A percentile compares a stretch with the other conserved stretches of the same genome.
Conservation (phyloP, 2,113 vertebrate species). For the Pundamilia nyererei region DNA sequence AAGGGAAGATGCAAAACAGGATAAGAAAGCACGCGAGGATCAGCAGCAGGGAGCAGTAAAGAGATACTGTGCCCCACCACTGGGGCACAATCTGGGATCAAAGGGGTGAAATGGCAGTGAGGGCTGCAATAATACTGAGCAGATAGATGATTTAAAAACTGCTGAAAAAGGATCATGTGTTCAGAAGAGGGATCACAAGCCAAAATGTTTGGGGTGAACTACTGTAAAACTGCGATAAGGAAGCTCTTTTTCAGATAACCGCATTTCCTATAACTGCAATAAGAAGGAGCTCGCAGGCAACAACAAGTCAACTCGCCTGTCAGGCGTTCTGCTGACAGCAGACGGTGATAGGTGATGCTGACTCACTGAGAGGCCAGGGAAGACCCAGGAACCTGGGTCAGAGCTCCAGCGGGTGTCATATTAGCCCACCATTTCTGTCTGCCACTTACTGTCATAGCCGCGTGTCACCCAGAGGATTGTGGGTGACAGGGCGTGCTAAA, state of each 20-base stretch:
- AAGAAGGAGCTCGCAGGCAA: background rate
- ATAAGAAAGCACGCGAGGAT: background rate
- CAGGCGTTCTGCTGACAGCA: constrained; percentile 25
- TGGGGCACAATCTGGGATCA: background rate
- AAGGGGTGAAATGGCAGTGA: background rate
- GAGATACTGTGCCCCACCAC: background rate
- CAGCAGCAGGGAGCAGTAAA: background rate
- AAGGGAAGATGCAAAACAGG: background rate
- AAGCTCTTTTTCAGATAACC: background rate
- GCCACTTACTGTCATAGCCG: constrained; percentile 49
- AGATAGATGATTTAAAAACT: background rate
- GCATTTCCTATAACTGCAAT: background rate
- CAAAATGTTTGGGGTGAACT: background rate
- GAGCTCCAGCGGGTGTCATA: constrained; percentile 42
- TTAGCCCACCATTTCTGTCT: constrained; percentile 23
- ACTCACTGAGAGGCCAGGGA: constrained; percentile 17
- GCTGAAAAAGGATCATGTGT: background rate
- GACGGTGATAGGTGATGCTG: constrained; percentile 31
- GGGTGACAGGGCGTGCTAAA: constrained; percentile 12
- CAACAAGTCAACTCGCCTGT: background rate
- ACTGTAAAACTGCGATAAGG: background rate
- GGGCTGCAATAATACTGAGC: background rate
- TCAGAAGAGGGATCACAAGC: background rate
- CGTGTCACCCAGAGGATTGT: background rate
- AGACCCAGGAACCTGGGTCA: constrained; percentile 22